Evolutionary conservation across 2,797 vertebrate genomes (phyloP), one percentile per base, ranked within the genome.

Genomic region (Esox lucius): DNA sequence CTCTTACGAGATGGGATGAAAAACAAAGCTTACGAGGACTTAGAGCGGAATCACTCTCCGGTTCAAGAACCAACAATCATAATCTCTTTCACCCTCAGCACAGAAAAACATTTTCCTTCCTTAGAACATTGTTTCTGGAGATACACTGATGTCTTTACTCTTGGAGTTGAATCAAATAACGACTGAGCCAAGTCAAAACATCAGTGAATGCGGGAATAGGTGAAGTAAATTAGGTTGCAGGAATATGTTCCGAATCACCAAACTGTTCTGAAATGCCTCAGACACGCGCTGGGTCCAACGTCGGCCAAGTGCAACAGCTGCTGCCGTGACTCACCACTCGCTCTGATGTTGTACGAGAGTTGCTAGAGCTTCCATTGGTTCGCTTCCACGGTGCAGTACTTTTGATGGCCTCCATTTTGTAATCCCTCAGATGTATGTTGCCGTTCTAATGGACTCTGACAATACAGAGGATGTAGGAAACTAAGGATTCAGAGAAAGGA

Each of bases 261-360:
- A 22, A 26, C 46, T 51, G 42, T 26, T 46, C 22, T 24, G 56
- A 61, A 61, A 26, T 61, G 26, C 22, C 22, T 26, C 39, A 49
- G 13, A 22, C 12, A 5, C 42, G 15, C 16, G 81, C 82, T 26
- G 61, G 66, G 75, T 81, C 80, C 78, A 82, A 85, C 80, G 84
- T 73, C 80, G 85, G 76, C 79, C 75, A 80, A 76, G 71, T 26
- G 46, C 75, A 83, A 76, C 88, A 86, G 77, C 80, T 85, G 86
- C 77, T 61, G 73, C 75, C 75, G 76, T 31, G 79, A 75, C 73
- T 78, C 31, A 19, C 70, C 35, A 77, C 65, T 46, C 28, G 78
- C 78, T 79, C 75, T 61, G 72, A 78, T 72, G 80, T 75, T 22
- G 75, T 85, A 83, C 79, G 16, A 73, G 81, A 84, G 84, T 85